Evolutionary conservation across 2,888 invertebrate genomes (phyloP), one percentile per base, ranked within the genome.

Genomic region (Andrena minutula): DNA sequence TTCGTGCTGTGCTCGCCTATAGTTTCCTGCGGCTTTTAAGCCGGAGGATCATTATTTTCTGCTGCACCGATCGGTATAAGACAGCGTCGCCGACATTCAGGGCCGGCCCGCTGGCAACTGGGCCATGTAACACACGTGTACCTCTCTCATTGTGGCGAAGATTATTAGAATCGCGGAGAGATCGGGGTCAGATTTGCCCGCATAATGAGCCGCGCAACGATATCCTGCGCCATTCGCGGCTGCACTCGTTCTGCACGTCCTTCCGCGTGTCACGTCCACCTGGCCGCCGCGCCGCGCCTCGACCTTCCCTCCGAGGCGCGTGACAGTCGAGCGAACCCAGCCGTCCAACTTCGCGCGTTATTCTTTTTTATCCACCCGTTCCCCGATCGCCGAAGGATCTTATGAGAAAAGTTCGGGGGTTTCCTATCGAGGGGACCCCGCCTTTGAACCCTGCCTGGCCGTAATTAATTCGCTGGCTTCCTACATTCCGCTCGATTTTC

Each of bases 131-230:
- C 84, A 79, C 56, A 69, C 81, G 74, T 74, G 72, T 78, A 60
- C 58, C 23, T 53, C 75, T 79, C 60, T 74, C 69, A 64, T 75
- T 66, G 79, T 75, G 75, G 75, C 74, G 81, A 88, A 84, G 78
- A 82, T 88, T 83, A 80, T 85, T 83, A 73, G 75, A 83, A 85
- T 84, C 75, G 74, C 0, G 10, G 73, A 86, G 73, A 86, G 83
- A 89, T 89, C 84, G 86, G 77, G 89, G 89, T 89, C 89, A 88
- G 86, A 82, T 83, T 88, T 85, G 74, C 72, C 89, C 85, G 89
- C 89, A 88, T 89, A 89, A 89, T 89, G 89, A 87, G 79, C 72
- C 80, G 69, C 23, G 69, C 70, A 51, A 73, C 74, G 77, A 88
- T 85, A 73, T 72, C 76, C 72, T 75, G 74, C 75, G 75, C 58